Evolutionary conservation across 2,113 vertebrate genomes (phyloP).

Genomic region (Tympanuchus pallidicinctus): DNA sequence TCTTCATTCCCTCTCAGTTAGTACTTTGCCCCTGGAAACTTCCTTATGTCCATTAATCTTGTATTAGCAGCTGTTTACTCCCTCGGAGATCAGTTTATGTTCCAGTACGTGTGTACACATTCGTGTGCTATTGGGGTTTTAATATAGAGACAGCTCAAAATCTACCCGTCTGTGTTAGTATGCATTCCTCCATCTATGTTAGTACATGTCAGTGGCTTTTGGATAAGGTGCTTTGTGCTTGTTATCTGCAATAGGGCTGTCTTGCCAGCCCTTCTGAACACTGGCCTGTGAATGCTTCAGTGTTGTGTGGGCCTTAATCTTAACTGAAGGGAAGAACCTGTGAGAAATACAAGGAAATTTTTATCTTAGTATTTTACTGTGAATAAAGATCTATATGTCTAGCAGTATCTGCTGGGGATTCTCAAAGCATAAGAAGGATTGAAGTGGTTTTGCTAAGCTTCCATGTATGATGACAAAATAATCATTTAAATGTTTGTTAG

Average conservation of each 20-base stretch:
- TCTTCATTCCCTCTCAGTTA: not conserved
- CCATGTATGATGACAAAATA: not conserved
- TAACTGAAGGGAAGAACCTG: not conserved
- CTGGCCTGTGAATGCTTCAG: not conserved
- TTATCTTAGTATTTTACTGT: not conserved
- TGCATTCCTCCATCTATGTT: not conserved
- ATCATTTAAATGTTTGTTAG: not conserved
- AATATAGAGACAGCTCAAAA: not conserved
- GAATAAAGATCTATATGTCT: not conserved
- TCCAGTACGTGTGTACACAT: rapidly evolving
- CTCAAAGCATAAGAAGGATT: not conserved
- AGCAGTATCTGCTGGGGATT: not conserved
- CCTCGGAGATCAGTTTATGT: not conserved
- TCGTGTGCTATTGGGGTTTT: not conserved
- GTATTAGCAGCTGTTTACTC: not conserved
- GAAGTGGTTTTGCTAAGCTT: not conserved
- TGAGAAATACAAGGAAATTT: not conserved
- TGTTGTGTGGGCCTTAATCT: not conserved
- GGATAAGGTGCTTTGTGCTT: not conserved
- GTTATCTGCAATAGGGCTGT: not conserved
- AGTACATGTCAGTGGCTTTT: not conserved
- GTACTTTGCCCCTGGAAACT: not conserved
- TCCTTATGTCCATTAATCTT: not conserved
- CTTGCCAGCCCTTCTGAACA: not conserved
- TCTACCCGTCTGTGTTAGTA: not conserved